These are phyloP conservation scores for Cyphomyrus plagiostoma DNA, from an alignment of 2,113 vertebrate genomes.

Conservation along the genomic window DNA sequence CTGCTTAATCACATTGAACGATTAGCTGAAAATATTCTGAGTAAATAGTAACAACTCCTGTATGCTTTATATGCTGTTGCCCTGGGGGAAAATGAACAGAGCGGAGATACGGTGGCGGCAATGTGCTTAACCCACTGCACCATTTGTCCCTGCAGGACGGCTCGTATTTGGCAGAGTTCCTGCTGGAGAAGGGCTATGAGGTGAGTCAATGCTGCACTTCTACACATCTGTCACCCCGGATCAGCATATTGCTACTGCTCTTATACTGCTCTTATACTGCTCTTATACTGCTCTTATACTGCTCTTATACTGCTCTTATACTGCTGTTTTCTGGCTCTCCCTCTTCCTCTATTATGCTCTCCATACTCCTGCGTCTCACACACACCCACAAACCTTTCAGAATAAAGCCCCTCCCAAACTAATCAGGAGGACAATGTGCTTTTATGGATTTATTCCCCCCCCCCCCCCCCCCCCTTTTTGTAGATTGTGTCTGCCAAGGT, in stretches of 20 bases:
- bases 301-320: background rate
- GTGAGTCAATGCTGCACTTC: constrained; percentile 61
- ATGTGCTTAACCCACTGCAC: constrained; percentile 26
- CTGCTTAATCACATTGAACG: background rate
- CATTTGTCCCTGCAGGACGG: constrained; percentile 79
- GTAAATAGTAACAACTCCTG: background rate
- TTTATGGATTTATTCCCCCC: background rate
- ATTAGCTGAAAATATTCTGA: background rate
- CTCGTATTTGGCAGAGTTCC: constrained; percentile 96
- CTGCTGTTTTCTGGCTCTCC: background rate
- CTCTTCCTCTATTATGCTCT: constrained; percentile 38
- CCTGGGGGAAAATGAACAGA: background rate
- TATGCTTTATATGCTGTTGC: background rate
- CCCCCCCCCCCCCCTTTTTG: background rate
- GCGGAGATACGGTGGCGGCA: background rate
- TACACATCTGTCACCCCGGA: background rate
- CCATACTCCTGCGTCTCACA: background rate
- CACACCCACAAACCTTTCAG: background rate
- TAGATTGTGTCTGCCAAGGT: background rate
- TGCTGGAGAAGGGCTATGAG: constrained; percentile 91
- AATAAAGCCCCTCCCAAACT: constrained; percentile 16
- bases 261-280: no score
- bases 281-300: no score
- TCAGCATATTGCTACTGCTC: background rate
- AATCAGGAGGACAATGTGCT: constrained; percentile 30